phyloP scores from a whole-genome alignment of 2,888 invertebrate species.

The Cephus spinipes region DNA sequence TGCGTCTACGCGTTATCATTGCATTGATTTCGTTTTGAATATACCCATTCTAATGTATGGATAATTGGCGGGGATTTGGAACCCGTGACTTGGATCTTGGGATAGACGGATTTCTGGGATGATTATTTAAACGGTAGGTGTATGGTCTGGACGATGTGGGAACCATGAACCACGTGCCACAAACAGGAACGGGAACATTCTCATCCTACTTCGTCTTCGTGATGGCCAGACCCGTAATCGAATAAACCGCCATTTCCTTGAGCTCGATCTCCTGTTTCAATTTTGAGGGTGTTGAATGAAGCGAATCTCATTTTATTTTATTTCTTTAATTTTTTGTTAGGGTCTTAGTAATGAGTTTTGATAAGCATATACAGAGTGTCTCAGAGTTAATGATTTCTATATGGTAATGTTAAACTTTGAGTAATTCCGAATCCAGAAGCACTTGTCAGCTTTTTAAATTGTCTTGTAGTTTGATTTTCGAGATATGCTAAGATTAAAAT shows the following conservation, averaged over 20 bases:
- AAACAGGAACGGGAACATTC: slow-evolving; percentile 43
- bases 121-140: slow-evolving; percentile 32
- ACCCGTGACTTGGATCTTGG: not conserved
- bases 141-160: slow-evolving; percentile 36
- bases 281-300: slow-evolving; percentile 25
- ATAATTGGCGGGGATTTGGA: not conserved
- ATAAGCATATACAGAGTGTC: not conserved
- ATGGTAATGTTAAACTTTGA: not conserved
- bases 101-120: not conserved
- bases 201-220: slow-evolving; percentile 50
- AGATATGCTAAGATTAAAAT: not conserved
- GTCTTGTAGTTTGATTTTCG: not conserved
- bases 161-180: slow-evolving; percentile 48
- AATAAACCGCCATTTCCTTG: slow-evolving; percentile 44
- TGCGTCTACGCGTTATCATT: not conserved
- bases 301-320: slow-evolving; percentile 3
- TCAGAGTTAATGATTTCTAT: not conserved
- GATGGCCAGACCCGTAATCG: slow-evolving; percentile 45
- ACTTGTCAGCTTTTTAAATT: not conserved
- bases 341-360: not conserved
- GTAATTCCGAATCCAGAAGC: not conserved
- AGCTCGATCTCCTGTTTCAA: slow-evolving; percentile 48
- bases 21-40: not conserved
- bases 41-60: not conserved
- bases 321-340: not conserved